A percentile compares a stretch with the other conserved stretches of the same genome.
phyloP scores from a whole-genome alignment of 2,113 vertebrate species.

The Oryzias celebensis region DNA sequence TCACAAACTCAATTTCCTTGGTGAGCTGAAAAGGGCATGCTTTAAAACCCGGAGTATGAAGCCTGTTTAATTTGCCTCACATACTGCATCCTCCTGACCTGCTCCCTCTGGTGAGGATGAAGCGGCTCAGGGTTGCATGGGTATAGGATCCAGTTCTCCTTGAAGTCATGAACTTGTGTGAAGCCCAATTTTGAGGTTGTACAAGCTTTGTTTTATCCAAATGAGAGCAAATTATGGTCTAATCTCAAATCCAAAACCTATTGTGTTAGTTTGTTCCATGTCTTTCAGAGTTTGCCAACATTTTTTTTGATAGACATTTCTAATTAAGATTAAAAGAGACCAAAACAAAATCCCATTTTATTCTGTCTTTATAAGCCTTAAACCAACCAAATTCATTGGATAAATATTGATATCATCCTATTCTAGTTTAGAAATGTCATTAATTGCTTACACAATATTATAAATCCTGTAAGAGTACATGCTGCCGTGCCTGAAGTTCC shows the following conservation, averaged over 20 bases:
- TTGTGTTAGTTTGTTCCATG: too few relatives aligned
- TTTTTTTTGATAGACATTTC: too few relatives aligned
- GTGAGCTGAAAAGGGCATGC: constrained; percentile 74
- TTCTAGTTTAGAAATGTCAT: constrained; percentile 46
- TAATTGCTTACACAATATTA: constrained; percentile 48
- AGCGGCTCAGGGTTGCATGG: constrained; percentile 28
- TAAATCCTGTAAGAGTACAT: constrained; percentile 28
- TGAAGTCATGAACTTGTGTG: constrained; percentile 26
- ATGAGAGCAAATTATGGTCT: constrained; percentile 27
- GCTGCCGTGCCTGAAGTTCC: constrained; percentile 49
- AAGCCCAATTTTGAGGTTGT: constrained; percentile 11
- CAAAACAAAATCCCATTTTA: too few relatives aligned
- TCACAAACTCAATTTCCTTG: constrained; percentile 80
- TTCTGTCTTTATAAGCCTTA: too few relatives aligned
- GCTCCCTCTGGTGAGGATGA: constrained; percentile 43
- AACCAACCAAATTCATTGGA: too few relatives aligned
- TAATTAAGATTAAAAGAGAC: too few relatives aligned
- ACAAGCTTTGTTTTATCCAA: constrained; percentile 22
- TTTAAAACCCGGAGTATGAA: constrained; percentile 71
- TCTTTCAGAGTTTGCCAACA: too few relatives aligned
- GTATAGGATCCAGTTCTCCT: constrained; percentile 23
- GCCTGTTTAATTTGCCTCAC: constrained; percentile 73
- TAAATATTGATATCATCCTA: background rate
- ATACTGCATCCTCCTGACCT: constrained; percentile 52
- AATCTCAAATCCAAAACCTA: too few relatives aligned